A percentile compares a stretch with the other conserved stretches of the same genome.
Conservation (phyloP, 2,888 invertebrate species). For the Capitulum mitella region DNA sequence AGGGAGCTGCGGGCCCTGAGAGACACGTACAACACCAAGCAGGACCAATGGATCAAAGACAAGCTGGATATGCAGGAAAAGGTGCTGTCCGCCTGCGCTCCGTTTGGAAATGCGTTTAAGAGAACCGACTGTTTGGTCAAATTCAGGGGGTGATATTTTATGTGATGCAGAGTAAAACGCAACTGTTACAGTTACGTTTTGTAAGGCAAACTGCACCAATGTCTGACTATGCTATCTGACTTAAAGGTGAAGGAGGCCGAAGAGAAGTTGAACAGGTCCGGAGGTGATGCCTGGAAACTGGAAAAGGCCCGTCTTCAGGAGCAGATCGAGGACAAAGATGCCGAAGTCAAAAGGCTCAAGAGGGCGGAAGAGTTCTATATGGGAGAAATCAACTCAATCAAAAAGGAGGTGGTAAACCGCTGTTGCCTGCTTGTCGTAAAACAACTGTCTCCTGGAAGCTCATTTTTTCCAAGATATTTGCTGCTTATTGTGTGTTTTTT, state of each 20-base stretch:
- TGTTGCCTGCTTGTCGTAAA: no score
- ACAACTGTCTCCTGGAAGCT: no score
- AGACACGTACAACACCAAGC: constrained; percentile 57
- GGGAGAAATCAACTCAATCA: constrained; percentile 64
- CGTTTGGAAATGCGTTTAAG: no score
- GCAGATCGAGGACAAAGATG: constrained; percentile 63
- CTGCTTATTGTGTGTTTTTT: no score
- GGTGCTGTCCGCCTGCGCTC: no score
- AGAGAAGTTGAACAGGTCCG: constrained; percentile 37
- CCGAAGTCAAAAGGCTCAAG: constrained; percentile 61
- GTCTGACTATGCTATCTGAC: no score
- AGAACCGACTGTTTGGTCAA: no score
- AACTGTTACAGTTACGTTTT: no score
- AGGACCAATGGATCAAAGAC: constrained; percentile 64
- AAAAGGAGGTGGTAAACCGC: constrained; percentile 54
- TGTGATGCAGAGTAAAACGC: no score
- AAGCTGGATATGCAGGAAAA: constrained; percentile 60
- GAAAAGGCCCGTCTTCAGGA: constrained; percentile 63
- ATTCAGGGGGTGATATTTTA: no score
- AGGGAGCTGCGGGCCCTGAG: constrained; percentile 58
- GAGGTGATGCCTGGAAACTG: constrained; percentile 51
- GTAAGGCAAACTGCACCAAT: no score
- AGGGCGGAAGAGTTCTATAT: constrained; percentile 59
- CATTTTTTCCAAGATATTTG: no score
- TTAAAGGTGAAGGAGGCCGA: constrained; percentile 48